Conservation (phyloP, 1,140 invertebrate genomes). For the Achroia grisella region DNA sequence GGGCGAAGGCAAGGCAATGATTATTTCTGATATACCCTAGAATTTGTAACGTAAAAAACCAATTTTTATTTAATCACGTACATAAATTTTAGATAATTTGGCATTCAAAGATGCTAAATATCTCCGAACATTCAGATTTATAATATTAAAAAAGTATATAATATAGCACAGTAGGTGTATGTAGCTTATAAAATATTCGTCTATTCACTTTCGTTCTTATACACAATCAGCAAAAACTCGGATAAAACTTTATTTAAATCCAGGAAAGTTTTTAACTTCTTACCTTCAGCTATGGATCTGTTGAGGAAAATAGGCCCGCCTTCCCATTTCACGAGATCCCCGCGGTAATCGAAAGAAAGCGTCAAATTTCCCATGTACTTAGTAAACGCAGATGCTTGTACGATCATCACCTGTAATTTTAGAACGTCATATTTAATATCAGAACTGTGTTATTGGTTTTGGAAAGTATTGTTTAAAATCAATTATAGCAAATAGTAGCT, state of each 20-base stretch:
- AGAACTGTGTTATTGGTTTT: too few species aligned
- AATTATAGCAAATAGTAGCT: not conserved
- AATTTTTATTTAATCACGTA: too few species aligned
- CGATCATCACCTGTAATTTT: conserved; percentile 76
- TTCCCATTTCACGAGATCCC: conserved; percentile 79
- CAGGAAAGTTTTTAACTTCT: too few species aligned
- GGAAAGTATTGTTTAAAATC: not conserved
- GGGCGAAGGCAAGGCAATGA: too few species aligned
- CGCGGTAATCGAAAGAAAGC: conserved; percentile 82
- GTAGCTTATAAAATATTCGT: conserved; percentile 44
- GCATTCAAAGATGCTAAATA: too few species aligned
- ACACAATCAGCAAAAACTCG: not conserved
- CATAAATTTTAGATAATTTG: too few species aligned
- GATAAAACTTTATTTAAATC: not conserved
- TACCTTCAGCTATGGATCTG: conserved; percentile 52
- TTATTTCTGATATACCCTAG: too few species aligned
- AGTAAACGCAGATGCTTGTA: conserved; percentile 80
- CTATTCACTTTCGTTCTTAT: conserved; percentile 29
- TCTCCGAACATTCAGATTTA: too few species aligned
- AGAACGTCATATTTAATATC: too few species aligned
- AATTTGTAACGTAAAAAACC: too few species aligned
- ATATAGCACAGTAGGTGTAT: too few species aligned
- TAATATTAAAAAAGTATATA: too few species aligned
- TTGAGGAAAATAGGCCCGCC: conserved; percentile 85
- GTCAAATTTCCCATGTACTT: conserved; percentile 85